These are phyloP conservation scores for Phocoena sinus DNA, from an alignment of 2,113 vertebrate genomes.

Conservation along the genomic window DNA sequence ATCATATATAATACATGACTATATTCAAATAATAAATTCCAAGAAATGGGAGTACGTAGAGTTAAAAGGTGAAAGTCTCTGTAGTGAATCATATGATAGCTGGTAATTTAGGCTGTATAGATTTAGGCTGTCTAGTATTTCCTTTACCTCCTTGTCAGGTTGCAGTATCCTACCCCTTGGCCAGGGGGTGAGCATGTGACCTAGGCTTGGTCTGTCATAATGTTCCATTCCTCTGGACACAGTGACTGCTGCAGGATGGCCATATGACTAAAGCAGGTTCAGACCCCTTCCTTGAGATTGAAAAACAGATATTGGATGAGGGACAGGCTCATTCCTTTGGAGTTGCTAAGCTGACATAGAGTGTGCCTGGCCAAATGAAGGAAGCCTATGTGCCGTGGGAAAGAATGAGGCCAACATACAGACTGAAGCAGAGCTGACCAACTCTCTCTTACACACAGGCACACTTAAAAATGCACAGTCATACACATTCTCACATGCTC, in stretches of 20 bases:
- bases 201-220: neutral
- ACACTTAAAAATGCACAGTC: neutral
- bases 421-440: neutral
- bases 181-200: neutral
- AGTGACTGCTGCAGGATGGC: neutral
- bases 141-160: neutral
- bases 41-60: conserved; percentile 4
- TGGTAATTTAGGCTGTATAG: neutral
- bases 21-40: neutral
- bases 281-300: neutral
- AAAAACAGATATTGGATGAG: neutral
- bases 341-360: neutral
- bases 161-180: neutral
- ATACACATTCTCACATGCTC: neutral
- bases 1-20: neutral
- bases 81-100: neutral
- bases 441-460: neutral
- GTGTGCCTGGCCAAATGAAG: neutral
- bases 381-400: neutral
- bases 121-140: neutral
- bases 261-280: neutral
- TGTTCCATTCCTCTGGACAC: neutral
- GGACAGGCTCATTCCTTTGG: neutral
- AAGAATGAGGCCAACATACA: neutral
- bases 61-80: neutral